Evolutionary conservation across 2,113 vertebrate species (phyloP), one percentile per base, ranked within the genome.

Genomic region (Pelecanus crispus): DNA sequence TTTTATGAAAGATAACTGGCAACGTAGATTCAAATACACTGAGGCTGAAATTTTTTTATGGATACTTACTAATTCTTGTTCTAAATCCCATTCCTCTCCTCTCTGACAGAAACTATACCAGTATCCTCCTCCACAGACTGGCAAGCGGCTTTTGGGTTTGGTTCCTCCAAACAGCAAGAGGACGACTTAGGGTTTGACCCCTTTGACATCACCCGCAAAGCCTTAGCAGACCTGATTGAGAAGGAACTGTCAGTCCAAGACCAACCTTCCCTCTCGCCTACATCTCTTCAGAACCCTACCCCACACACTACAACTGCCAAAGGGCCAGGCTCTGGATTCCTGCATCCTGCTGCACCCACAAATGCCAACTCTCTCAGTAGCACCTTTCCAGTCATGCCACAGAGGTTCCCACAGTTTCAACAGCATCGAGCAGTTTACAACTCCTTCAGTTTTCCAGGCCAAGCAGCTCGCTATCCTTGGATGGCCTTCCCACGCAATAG

Each of bases 221-320:
- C 99, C 97, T 98, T 99, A 98, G 99, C 99, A 92, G 99, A 99
- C 98, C 98, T 99, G 95, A 99, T 99, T 83, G 99, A 99, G 98
- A 99, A 99, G 98, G 99, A 99, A 98, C 98, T 99, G 95, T 99
- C 99, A 26, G 99, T 99, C 82, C 99, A 99, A 98, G 99, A 99
- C 97, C 99, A 98, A 74, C 98, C 98, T 89, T 97, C 98, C 94
- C 98, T 98, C 83, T 98, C 98, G 1, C 98, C 98, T 88, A 98
- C 97, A 66, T 97, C 98, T 98, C 97, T 98, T 94, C 98, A 98
- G 97, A 98, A 98, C 97, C 98, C 98, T 96, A 95, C 98, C 94
- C 98, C 97, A 97, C 98, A 98, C 98, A 98, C 98, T 98, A 98
- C 98, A 97, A 86, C 98, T 91, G 98, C 98, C 98, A 98, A 98